A percentile compares a stretch with the other conserved stretches of the same genome.
Conservation (phyloP, 2,113 vertebrate species). For the Terrapene triunguis region DNA sequence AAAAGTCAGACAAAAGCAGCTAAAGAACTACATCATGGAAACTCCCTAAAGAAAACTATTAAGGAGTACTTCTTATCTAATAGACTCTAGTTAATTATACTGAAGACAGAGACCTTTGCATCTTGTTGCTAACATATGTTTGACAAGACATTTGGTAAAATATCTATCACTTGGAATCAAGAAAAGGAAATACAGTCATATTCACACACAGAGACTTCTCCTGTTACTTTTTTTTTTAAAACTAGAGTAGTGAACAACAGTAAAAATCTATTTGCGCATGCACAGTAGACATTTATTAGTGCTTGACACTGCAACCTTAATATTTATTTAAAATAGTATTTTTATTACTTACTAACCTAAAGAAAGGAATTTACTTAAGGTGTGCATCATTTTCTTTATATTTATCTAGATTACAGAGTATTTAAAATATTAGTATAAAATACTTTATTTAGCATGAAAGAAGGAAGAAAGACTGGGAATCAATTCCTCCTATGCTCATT, state of each 20-base stretch:
- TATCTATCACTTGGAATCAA: background rate
- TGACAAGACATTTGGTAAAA: background rate
- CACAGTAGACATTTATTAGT: background rate
- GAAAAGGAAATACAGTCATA: background rate
- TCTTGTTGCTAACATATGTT: background rate
- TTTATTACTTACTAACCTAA: background rate
- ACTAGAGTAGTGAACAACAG: background rate
- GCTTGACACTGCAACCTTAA: background rate
- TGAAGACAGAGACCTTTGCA: background rate
- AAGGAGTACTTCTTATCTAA: constrained; percentile 19
- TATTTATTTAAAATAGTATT: background rate
- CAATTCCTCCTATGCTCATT: background rate
- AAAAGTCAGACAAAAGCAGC: constrained; percentile 23
- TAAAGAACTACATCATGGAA: constrained; percentile 21
- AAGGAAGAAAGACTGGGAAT: constrained; percentile 36
- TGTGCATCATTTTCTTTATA: background rate
- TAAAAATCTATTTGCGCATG: background rate
- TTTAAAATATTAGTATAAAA: constrained; percentile 29
- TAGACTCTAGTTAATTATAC: background rate
- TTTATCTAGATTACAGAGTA: background rate
- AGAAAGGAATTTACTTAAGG: background rate
- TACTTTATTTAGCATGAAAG: constrained; percentile 66
- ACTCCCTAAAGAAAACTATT: background rate
- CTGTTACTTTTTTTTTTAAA: background rate
- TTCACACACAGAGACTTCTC: background rate